Conservation (phyloP, 2,888 invertebrate species). For the Agonopterix arenella region DNA sequence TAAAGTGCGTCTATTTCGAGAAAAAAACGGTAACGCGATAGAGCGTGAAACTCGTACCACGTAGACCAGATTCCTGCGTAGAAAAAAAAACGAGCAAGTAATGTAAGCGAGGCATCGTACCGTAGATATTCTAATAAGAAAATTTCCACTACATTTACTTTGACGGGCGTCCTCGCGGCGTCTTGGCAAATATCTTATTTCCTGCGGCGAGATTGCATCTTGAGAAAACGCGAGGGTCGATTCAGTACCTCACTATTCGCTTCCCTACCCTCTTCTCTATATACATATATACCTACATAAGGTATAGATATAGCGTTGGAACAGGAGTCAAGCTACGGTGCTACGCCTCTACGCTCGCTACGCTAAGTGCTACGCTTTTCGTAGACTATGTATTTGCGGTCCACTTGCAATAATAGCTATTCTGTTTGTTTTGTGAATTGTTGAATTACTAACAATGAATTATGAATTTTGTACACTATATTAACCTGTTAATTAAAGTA, state of each 20-base stretch:
- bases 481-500: too few relatives aligned
- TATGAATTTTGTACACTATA: too few relatives aligned
- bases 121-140: slow-evolving; percentile 78
- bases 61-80: slow-evolving; percentile 60
- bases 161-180: slow-evolving; percentile 73
- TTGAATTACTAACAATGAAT: too few relatives aligned
- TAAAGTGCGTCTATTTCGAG: background rate
- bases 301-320: slow-evolving; percentile 7
- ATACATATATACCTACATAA: slow-evolving; percentile 10
- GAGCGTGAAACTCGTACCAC: slow-evolving; percentile 47
- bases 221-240: slow-evolving; percentile 75
- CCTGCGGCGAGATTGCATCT: slow-evolving; percentile 78
- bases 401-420: background rate
- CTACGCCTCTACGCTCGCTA: slow-evolving; percentile 20
- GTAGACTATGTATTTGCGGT: slow-evolving; percentile 9
- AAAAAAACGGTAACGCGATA: slow-evolving; percentile 33
- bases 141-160: slow-evolving; percentile 78
- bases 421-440: background rate
- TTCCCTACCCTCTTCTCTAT: slow-evolving; percentile 41
- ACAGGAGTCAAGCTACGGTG: slow-evolving; percentile 4
- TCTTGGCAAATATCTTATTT: slow-evolving; percentile 78
- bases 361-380: slow-evolving; percentile 26
- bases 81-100: slow-evolving; percentile 54
- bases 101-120: slow-evolving; percentile 68
- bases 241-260: slow-evolving; percentile 61